phyloP scores from a whole-genome alignment of 2,888 invertebrate species.

The Nephrotoma flavescens region DNA sequence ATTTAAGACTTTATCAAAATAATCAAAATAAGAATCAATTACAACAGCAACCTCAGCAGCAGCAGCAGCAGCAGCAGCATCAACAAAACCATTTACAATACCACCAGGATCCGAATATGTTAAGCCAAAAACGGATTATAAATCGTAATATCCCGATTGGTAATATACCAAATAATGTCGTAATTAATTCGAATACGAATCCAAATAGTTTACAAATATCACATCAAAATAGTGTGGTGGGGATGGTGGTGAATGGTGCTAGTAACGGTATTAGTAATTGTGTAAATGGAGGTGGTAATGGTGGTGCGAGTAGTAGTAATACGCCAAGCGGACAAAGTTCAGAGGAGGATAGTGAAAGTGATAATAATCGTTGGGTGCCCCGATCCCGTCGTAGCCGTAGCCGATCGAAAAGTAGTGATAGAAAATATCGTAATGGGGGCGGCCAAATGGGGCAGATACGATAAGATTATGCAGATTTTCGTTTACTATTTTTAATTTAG shows the following conservation, averaged over 20 bases:
- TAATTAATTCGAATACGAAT: background rate
- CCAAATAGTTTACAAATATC: background rate
- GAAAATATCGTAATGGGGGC: slow-evolving; percentile 13
- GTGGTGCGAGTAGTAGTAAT: slow-evolving; percentile 7
- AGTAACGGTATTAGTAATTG: slow-evolving; percentile 6
- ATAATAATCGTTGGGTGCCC: slow-evolving; percentile 17
- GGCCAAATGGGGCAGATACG: background rate
- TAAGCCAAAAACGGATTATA: slow-evolving; percentile 1
- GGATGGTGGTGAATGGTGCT: background rate
- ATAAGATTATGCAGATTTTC: background rate
- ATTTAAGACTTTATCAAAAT: slow-evolving; percentile 8
- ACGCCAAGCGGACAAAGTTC: slow-evolving; percentile 14
- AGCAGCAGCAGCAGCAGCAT: slow-evolving; percentile 10
- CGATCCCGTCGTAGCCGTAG: slow-evolving; percentile 17
- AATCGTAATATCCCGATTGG: background rate
- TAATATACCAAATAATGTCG: background rate
- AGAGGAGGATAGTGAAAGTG: slow-evolving; percentile 19
- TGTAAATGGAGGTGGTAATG: slow-evolving; percentile 9
- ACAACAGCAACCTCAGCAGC: slow-evolving; percentile 11
- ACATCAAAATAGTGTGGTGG: background rate
- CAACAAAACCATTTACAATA: slow-evolving; percentile 10
- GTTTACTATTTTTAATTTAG: background rate
- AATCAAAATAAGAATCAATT: slow-evolving; percentile 11
- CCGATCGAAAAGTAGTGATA: slow-evolving; percentile 19
- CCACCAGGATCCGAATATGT: slow-evolving; percentile 11